phyloP scores from a whole-genome alignment of 2,797 vertebrate genomes.

The Gymnoscopelus braueri region DNA sequence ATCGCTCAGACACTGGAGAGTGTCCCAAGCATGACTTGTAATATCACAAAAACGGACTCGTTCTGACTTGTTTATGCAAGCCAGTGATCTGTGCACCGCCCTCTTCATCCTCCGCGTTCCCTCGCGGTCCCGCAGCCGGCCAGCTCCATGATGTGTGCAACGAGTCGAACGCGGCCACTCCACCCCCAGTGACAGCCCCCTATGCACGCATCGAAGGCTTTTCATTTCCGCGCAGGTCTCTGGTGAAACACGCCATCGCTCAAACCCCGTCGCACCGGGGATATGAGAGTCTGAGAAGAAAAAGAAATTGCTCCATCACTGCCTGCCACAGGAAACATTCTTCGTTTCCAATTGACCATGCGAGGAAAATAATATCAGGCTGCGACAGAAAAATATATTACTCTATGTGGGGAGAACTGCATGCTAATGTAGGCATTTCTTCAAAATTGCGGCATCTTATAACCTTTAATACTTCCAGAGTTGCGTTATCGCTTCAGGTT shows the following conservation, averaged over 20 bases:
- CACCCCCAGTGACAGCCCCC: slow-evolving; percentile 38
- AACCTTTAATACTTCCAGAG: too few relatives aligned
- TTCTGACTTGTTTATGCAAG: slow-evolving; percentile 38
- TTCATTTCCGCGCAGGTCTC: slow-evolving; percentile 29
- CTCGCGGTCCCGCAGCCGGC: slow-evolving; percentile 39
- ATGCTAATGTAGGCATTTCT: neutral
- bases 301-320: slow-evolving; percentile 15
- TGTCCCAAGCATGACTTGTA: neutral
- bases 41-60: slow-evolving; percentile 27
- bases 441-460: neutral
- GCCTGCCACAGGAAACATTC: neutral
- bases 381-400: neutral
- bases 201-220: slow-evolving; percentile 32
- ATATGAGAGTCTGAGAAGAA: slow-evolving; percentile 10
- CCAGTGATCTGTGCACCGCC: slow-evolving; percentile 50
- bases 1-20: slow-evolving; percentile 15
- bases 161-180: slow-evolving; percentile 50
- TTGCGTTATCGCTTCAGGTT: too few relatives aligned
- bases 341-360: neutral
- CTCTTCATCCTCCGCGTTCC: slow-evolving; percentile 48
- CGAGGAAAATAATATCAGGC: slow-evolving; percentile 8
- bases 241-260: slow-evolving; percentile 20
- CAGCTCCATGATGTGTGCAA: slow-evolving; percentile 65
- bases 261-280: slow-evolving; percentile 2
- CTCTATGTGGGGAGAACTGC: neutral